These are phyloP conservation scores for Drosophila barbarae DNA, from an alignment of 2,888 invertebrate genomes.

Conservation along the genomic window DNA sequence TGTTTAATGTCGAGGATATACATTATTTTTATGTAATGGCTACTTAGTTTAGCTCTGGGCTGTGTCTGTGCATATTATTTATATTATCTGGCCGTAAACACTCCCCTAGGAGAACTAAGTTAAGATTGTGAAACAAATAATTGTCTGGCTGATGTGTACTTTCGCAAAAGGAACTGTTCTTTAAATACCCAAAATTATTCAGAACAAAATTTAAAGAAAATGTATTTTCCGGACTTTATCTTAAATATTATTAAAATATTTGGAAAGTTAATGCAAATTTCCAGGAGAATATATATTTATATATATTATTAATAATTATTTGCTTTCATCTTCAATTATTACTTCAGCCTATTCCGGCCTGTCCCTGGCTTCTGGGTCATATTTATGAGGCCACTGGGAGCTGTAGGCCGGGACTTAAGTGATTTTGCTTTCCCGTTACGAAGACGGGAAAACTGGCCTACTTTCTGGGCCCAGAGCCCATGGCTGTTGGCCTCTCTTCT, in stretches of 20 bases:
- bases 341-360: neutral
- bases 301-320: no score
- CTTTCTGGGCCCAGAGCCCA: slow-evolving; percentile 4
- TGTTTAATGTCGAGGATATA: slow-evolving; percentile 18
- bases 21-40: slow-evolving; percentile 7
- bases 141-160: slow-evolving; percentile 1
- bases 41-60: neutral
- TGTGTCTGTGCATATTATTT: slow-evolving; percentile 3
- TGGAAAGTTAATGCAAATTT: neutral
- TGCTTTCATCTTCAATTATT: no score
- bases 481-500: slow-evolving; percentile 13
- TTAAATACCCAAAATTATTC: neutral
- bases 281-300: neutral
- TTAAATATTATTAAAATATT: no score
- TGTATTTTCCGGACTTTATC: no score
- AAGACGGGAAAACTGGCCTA: slow-evolving; percentile 3
- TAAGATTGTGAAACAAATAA: slow-evolving; percentile 18
- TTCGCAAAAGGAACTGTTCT: neutral
- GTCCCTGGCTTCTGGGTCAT: slow-evolving; percentile 52
- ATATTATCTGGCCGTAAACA: slow-evolving; percentile 21
- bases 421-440: slow-evolving; percentile 61
- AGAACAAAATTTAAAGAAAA: neutral
- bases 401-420: slow-evolving; percentile 69
- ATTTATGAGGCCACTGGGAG: slow-evolving; percentile 70
- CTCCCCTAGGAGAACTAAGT: slow-evolving; percentile 26